Evolutionary conservation across 2,113 vertebrate species (phyloP), one percentile per base, ranked within the genome.

Genomic region (Gopherus flavomarginatus): DNA sequence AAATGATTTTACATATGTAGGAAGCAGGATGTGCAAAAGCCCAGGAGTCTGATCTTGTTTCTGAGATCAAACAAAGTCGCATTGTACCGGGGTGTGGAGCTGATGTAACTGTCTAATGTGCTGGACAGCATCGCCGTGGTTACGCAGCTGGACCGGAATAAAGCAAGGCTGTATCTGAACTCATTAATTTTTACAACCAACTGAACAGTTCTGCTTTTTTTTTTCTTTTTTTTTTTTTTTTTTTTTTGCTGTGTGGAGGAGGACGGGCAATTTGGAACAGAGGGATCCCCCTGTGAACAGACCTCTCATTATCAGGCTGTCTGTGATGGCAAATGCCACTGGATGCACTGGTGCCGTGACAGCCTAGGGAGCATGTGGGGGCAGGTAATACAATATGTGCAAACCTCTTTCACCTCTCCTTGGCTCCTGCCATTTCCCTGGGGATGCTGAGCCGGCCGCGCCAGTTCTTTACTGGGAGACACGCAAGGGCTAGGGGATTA

Each of bases 161-260:
- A 98, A 98, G 98, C 97, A 98, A 98, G 98, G 98, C 98, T 98
- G 98, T 97, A 98, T 98, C 98, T 98, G 98, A 98, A 98, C 98
- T 98, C 98, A 98, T 98, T 98, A 98, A 98, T 98, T 98, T 98
- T 98, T 98, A 98, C 98, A 98, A 98, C 98, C 97, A 98, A 98
- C 97, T 98, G 97, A 98, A 97, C 98, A 86, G 53, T 97, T 98
- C 97, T 98, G 98, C 97, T 81, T 95, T 97, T 98, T 97, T 93
- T 65, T 85, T 95, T 89, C 14, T 50, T 50, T 50, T 81, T 95
- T 97, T 98, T 97, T 93, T 65, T 85, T 95, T 89, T 50, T 50
- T 50, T 50, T 50, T 50, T 94, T 93, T 4, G 62, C 81, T 90
- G 8, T 62, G 85, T 89, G 83, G 88, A 92, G 91, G 84, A 88